These are phyloP conservation scores for Trichonephila inaurata DNA, from an alignment of 1,140 invertebrate genomes.

Conservation along the genomic window DNA sequence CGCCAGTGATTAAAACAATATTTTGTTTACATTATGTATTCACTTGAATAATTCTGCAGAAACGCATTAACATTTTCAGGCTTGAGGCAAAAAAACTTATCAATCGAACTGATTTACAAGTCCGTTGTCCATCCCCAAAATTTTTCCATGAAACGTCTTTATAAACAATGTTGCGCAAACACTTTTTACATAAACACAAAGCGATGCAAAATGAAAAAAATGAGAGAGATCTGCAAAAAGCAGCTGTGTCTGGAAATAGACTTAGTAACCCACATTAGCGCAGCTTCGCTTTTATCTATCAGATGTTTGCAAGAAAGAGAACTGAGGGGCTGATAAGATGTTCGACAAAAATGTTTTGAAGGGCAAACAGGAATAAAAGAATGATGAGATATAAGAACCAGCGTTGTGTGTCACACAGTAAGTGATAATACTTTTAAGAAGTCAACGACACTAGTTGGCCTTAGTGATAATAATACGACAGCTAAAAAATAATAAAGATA, in stretches of 20 bases:
- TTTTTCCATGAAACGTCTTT: neutral
- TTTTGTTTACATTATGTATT: too few relatives aligned
- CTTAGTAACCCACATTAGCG: slow-evolving; percentile 71
- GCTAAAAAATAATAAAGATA: slow-evolving; percentile 18
- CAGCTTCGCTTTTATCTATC: slow-evolving; percentile 44
- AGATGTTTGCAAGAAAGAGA: slow-evolving; percentile 47
- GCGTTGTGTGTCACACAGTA: neutral
- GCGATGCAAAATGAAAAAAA: neutral
- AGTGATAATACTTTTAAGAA: slow-evolving; percentile 38
- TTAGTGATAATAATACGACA: slow-evolving; percentile 35
- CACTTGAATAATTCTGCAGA: neutral
- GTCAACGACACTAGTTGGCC: slow-evolving; percentile 59
- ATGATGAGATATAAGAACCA: slow-evolving; percentile 42
- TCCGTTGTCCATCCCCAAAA: neutral
- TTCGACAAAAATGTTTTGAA: slow-evolving; percentile 56
- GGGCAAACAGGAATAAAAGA: slow-evolving; percentile 53
- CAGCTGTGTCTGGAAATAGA: neutral
- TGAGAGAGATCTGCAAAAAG: neutral
- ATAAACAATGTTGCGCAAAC: neutral
- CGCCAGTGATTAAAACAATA: too few relatives aligned
- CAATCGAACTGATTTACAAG: neutral
- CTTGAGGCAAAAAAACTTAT: neutral
- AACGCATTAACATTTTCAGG: neutral
- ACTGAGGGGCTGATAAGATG: slow-evolving; percentile 24
- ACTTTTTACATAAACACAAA: neutral